Conservation (phyloP, 92 coral and sea anemone genomes). For the Ricordea florida region DNA sequence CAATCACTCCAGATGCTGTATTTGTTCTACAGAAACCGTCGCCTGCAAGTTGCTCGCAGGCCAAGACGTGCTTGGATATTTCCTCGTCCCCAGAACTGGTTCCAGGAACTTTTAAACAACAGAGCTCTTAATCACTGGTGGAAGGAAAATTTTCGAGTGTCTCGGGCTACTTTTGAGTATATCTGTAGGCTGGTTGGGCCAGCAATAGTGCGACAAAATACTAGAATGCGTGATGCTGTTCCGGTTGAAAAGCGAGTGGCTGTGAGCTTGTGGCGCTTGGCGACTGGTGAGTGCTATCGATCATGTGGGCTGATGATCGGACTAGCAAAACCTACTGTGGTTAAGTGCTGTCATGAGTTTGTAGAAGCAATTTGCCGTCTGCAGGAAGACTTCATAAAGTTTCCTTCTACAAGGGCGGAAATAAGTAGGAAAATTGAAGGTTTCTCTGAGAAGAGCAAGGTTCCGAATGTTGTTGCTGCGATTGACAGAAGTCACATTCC, state of each 20-base stretch:
- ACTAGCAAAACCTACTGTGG: slow-evolving; percentile 28
- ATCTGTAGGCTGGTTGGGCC: slow-evolving; percentile 50
- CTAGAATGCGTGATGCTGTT: slow-evolving; percentile 29
- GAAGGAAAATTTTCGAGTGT: slow-evolving; percentile 53
- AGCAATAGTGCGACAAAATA: slow-evolving; percentile 19
- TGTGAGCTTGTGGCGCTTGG: slow-evolving; percentile 43
- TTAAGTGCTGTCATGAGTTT: slow-evolving; percentile 46
- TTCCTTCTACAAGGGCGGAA: slow-evolving; percentile 42
- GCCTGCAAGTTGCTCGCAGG: slow-evolving; percentile 12
- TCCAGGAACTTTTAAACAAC: slow-evolving; percentile 49
- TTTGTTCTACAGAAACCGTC: slow-evolving; percentile 29
- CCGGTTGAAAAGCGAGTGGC: slow-evolving; percentile 51
- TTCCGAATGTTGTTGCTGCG: slow-evolving; percentile 48
- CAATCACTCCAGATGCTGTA: slow-evolving; percentile 32
- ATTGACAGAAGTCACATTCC: slow-evolving; percentile 42
- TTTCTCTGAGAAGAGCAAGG: slow-evolving; percentile 10
- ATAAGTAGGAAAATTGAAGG: slow-evolving; percentile 36
- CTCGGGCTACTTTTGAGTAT: slow-evolving; percentile 44
- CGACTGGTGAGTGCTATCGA: slow-evolving; percentile 51
- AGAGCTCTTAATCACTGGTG: slow-evolving; percentile 47
- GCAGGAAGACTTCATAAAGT: slow-evolving; percentile 34
- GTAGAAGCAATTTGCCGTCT: slow-evolving; percentile 15
- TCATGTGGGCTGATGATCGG: slow-evolving; percentile 56
- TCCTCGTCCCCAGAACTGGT: slow-evolving; percentile 57
- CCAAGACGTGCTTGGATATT: slow-evolving; percentile 54